Evolutionary conservation across 2,797 vertebrate genomes (phyloP).

Genomic region (Galago senegalensis): DNA sequence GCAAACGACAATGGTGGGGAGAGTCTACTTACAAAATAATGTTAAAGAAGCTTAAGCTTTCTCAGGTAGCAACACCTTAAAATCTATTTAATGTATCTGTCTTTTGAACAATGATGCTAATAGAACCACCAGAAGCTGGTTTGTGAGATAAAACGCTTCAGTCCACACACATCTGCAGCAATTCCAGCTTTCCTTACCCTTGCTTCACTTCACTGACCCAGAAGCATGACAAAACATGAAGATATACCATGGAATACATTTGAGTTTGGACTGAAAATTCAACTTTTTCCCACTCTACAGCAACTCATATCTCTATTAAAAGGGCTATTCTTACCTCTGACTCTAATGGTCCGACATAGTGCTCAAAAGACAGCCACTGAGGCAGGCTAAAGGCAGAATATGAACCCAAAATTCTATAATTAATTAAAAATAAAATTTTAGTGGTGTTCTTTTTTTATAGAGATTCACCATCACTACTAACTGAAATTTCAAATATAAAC

Average conservation of each 20-base stretch:
- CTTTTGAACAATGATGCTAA: slow-evolving; percentile 54
- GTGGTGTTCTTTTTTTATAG: slow-evolving; percentile 11
- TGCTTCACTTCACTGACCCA: neutral
- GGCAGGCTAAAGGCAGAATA: neutral
- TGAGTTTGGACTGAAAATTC: slow-evolving; percentile 40
- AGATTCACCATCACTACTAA: neutral
- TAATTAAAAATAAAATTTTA: slow-evolving; percentile 51
- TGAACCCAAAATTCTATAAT: neutral
- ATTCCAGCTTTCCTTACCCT: slow-evolving; percentile 32
- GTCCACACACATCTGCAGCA: neutral
- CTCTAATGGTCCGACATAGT: neutral
- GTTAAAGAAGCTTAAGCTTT: slow-evolving; percentile 58
- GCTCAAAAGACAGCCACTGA: slow-evolving; percentile 16
- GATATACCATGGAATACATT: neutral
- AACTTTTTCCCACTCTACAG: neutral
- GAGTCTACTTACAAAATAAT: slow-evolving; percentile 54
- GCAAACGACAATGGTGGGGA: neutral
- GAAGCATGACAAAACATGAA: neutral
- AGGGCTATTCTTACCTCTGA: neutral
- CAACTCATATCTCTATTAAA: neutral
- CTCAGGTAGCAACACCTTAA: slow-evolving; percentile 66
- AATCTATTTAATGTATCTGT: slow-evolving; percentile 65
- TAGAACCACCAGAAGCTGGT: slow-evolving; percentile 30
- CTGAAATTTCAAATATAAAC: neutral
- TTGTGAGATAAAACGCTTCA: slow-evolving; percentile 60